A percentile compares a stretch with the other conserved stretches of the same genome.
phyloP scores from a whole-genome alignment of 2,888 invertebrate genomes.

The Xestia ashworthii region DNA sequence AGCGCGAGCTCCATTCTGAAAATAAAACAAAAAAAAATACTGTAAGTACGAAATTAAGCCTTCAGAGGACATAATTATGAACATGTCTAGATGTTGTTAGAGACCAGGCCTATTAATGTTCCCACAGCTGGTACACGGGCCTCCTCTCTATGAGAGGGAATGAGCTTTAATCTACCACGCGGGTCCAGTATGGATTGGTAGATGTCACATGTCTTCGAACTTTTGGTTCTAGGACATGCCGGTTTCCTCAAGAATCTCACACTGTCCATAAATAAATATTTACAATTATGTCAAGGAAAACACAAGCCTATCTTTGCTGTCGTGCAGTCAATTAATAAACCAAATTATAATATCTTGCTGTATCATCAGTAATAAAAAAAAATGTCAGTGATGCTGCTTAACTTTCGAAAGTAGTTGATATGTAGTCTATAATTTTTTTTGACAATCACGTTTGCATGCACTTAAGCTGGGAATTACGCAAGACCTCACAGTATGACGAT shows the following conservation, averaged over 20 bases:
- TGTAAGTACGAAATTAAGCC: not conserved
- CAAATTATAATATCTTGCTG: too few relatives aligned
- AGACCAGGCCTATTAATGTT: too few relatives aligned
- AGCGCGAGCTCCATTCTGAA: slow-evolving; percentile 49
- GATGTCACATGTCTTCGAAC: too few relatives aligned
- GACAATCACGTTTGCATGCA: not conserved
- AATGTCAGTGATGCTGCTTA: not conserved
- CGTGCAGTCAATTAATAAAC: too few relatives aligned
- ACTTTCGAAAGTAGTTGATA: not conserved
- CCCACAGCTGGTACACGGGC: too few relatives aligned
- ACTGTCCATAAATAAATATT: not conserved
- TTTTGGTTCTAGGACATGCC: too few relatives aligned
- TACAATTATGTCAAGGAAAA: not conserved
- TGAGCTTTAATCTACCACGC: too few relatives aligned
- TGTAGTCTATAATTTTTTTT: not conserved
- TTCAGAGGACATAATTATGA: too few relatives aligned
- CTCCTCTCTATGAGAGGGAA: too few relatives aligned
- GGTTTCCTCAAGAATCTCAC: too few relatives aligned
- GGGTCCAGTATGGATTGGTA: too few relatives aligned
- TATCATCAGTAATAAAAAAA: not conserved
- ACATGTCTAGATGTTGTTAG: too few relatives aligned
- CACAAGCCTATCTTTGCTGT: not conserved
- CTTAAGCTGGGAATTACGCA: not conserved
- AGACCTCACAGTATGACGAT: not conserved
- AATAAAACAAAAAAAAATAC: slow-evolving; percentile 4